phyloP scores from a whole-genome alignment of 2,113 vertebrate genomes.

The Chaetorhynchus papuensis region DNA sequence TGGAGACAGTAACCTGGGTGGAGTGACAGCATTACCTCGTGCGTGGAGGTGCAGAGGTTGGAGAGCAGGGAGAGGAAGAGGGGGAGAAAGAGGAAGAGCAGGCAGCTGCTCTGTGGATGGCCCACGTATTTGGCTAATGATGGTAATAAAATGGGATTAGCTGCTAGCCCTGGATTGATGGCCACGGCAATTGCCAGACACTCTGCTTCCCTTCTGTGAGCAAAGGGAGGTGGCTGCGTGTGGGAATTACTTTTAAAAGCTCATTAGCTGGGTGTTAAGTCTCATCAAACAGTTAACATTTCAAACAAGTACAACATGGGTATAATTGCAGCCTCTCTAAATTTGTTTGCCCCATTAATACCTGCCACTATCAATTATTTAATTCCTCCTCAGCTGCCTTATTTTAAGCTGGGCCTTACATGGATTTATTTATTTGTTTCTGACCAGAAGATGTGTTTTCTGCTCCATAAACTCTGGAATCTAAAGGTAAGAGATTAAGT shows the following conservation, averaged over 20 bases:
- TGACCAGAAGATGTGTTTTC: neutral
- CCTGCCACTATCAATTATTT: constrained; percentile 10
- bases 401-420: neutral
- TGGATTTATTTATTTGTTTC: neutral
- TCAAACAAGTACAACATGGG: neutral
- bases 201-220: neutral
- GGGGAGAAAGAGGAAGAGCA: neutral
- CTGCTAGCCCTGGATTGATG: neutral
- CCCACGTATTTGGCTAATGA: neutral
- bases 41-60: neutral
- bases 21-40: neutral
- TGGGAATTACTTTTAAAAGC: constrained; percentile 18
- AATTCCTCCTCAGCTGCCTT: neutral
- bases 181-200: neutral
- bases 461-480: neutral
- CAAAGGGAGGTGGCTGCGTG: neutral
- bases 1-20: neutral
- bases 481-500: neutral
- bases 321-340: neutral
- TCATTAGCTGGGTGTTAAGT: constrained; percentile 48
- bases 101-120: neutral
- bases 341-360: constrained; percentile 25
- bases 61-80: neutral
- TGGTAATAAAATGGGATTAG: constrained; percentile 36
- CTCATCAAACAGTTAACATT: constrained; percentile 32